Evolutionary conservation across 1,140 invertebrate genomes (phyloP), one percentile per base, ranked within the genome.

Genomic region (Drosophila kikkawai): DNA sequence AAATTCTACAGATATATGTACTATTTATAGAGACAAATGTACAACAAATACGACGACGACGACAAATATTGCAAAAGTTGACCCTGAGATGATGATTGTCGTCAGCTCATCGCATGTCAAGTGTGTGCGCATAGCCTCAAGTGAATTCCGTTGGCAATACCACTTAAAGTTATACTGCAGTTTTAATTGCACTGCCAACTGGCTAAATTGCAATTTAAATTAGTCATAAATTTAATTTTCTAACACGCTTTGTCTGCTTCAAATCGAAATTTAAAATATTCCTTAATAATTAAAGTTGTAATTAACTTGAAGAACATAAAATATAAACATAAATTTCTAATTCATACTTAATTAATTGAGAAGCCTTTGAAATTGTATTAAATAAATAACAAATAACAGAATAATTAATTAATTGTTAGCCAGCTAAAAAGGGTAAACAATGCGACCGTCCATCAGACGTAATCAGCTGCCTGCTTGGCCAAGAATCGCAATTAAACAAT

Each of bases 371-470:
- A 6, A 4, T 17, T 19, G 2, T 15, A 2, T 19, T 36, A 19
- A 4, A 26, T 48, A 9, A 37, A 22, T 26, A 19, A 19, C 12
- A 60, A 34, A 48, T 13, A 26, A n/a, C 7, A n/a, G 12, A 19
- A 19, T 34, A 17, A 26, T 15, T 17, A 13, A 8, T 68, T 13
- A 19, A 34, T 66, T 67, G 36, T 17, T 47, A 48, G 39, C 63
- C 17, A 41, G 13, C 22, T 11, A 44, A 50, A 53, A 60, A 71
- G 47, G 60, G 66, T 70, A 82, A 74, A 74, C 56, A 60, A 58
- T 82, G 80, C 80, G 81, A 83, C 75, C 76, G 80, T 83, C 70
- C 76, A 67, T 77, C 81, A 83, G 70, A 63, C 48, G n/a, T 61
- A 58, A 65, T 65, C 61, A 42, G 19, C 7, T 22, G 51, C 11